phyloP scores from a whole-genome alignment of 2,888 invertebrate species.

The Leptothorax acervorum region DNA sequence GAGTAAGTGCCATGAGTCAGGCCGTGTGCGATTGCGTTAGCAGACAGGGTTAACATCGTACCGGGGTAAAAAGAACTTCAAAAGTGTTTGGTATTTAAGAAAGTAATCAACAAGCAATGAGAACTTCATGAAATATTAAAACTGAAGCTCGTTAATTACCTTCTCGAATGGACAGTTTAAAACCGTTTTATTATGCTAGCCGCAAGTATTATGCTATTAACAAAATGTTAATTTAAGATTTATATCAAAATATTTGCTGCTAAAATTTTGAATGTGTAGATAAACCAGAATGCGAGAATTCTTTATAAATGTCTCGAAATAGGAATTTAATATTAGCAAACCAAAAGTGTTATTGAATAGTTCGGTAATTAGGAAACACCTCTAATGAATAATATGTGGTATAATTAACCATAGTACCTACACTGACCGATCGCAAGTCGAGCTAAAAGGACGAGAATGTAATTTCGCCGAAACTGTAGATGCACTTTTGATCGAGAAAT shows the following conservation, averaged over 20 bases:
- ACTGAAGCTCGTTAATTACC: slow-evolving; percentile 20
- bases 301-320: neutral
- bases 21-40: slow-evolving; percentile 39
- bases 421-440: slow-evolving; percentile 8
- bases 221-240: neutral
- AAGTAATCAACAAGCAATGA: slow-evolving; percentile 30
- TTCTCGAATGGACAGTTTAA: neutral
- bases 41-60: slow-evolving; percentile 26
- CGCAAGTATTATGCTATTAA: neutral
- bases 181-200: neutral
- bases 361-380: neutral
- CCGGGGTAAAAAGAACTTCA: slow-evolving; percentile 4
- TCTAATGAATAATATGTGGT: neutral
- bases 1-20: slow-evolving; percentile 40
- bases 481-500: slow-evolving; percentile 33
- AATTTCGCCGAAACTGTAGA: slow-evolving; percentile 30
- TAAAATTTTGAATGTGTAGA: neutral
- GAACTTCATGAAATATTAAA: slow-evolving; percentile 19
- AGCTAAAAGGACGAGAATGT: neutral
- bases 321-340: neutral
- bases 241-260: neutral
- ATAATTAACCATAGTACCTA: neutral
- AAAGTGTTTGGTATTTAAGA: slow-evolving; percentile 36
- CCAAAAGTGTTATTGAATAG: slow-evolving; percentile 10
- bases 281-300: neutral